phyloP scores from a whole-genome alignment of 2,113 vertebrate species.

The human region GRCh38 chr20:17019001-17019500 shows the following conservation, averaged over 20 bases:
- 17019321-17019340: neutral
- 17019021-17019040: neutral
- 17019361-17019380: neutral
- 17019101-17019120: neutral
- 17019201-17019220: neutral
- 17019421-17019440: conserved; percentile 3
- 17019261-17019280: neutral
- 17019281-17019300: neutral
- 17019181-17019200: neutral
- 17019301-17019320: neutral
- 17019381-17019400: neutral
- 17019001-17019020: neutral
- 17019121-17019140: neutral
- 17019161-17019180: neutral
- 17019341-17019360: neutral
- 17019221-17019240: neutral
- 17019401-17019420: neutral
- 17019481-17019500: neutral
- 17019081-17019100: neutral
- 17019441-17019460: neutral
- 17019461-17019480: neutral
- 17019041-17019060: neutral
- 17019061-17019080: neutral
- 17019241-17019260: neutral
- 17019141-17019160: neutral